Evolutionary conservation across 2,888 invertebrate genomes (phyloP).

Genomic region (Hirtodrosophila trivittata): DNA sequence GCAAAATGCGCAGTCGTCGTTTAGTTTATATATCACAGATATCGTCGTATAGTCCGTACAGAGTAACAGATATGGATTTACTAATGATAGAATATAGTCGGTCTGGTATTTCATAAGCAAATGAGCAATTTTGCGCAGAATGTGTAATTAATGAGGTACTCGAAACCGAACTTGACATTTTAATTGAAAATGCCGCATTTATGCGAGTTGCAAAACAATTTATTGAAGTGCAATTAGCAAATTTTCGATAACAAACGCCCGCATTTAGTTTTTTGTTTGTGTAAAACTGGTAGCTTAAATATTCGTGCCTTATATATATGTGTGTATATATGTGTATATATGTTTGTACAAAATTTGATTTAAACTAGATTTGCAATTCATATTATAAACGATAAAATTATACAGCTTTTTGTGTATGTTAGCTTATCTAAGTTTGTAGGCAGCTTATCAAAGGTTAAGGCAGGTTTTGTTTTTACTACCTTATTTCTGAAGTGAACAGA

Average conservation of each 20-base stretch:
- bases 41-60: constrained; percentile 1
- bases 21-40: constrained; percentile 24
- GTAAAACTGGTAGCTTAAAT: too few species aligned
- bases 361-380: constrained; percentile 19
- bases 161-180: constrained; percentile 59
- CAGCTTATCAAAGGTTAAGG: constrained; percentile 14
- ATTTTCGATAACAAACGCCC: too few species aligned
- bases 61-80: not conserved
- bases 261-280: not conserved
- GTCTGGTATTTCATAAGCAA: constrained; percentile 32
- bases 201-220: constrained; percentile 40
- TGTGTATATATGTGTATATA: not conserved
- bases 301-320: too few species aligned
- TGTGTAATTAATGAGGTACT: constrained; percentile 64
- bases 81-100: not conserved
- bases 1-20: constrained; percentile 57
- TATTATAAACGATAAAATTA: constrained; percentile 25
- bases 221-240: constrained; percentile 48
- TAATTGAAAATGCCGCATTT: constrained; percentile 65
- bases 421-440: constrained; percentile 15
- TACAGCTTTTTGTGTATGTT: constrained; percentile 14
- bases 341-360: not conserved
- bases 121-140: constrained; percentile 51
- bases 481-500: constrained; percentile 32
- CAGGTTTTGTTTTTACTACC: constrained; percentile 16